Conservation (phyloP, 2,888 invertebrate genomes). For the Polia nebulosa region DNA sequence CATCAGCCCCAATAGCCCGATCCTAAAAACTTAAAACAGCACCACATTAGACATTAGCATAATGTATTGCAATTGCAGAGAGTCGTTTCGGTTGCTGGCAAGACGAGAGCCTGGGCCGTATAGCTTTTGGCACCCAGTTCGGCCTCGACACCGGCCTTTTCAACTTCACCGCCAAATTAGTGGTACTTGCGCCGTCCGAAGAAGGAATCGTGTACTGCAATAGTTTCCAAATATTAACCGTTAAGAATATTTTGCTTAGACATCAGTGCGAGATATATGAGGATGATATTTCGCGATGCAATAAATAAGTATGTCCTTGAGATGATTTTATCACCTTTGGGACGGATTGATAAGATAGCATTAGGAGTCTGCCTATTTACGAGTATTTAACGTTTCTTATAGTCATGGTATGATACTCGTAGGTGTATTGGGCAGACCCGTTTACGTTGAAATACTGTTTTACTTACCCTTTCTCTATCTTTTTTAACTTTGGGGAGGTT, state of each 20-base stretch:
- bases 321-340: no score
- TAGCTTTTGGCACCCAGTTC: conserved; percentile 80
- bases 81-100: conserved; percentile 72
- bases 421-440: no score
- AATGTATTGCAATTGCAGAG: conserved; percentile 80
- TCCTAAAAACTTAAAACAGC: conserved; percentile 25
- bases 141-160: conserved; percentile 72
- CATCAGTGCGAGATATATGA: conserved; percentile 13
- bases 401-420: no score
- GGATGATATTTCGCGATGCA: no score
- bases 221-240: conserved; percentile 68
- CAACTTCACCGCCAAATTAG: conserved; percentile 78
- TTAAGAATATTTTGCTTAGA: conserved; percentile 37
- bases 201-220: conserved; percentile 70
- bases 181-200: conserved; percentile 71
- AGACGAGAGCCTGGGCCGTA: conserved; percentile 72
- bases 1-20: not conserved
- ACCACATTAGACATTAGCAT: conserved; percentile 75
- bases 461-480: not conserved
- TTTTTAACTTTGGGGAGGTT: no score
- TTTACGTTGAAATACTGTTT: no score
- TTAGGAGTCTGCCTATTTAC: no score
- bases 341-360: not conserved
- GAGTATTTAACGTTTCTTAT: no score
- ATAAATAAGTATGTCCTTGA: not conserved